Evolutionary conservation across 2,113 vertebrate genomes (phyloP).

Genomic region (Aegithalos caudatus): DNA sequence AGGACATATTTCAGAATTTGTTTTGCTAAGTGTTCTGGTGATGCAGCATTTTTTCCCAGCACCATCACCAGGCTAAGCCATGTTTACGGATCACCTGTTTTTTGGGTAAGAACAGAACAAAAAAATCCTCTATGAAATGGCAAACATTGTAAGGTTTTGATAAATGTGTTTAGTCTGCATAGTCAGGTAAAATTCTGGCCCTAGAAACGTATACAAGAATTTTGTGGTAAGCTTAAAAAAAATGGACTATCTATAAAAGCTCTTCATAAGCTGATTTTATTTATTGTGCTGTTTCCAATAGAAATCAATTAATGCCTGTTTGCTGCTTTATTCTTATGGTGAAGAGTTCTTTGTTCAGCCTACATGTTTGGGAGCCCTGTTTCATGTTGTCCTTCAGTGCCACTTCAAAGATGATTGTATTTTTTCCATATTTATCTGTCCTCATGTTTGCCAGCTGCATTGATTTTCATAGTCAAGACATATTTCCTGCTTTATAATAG

Average conservation of each 20-base stretch:
- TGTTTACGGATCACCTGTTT: background rate
- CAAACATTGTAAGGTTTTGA: background rate
- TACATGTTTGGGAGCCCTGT: background rate
- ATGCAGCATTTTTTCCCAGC: background rate
- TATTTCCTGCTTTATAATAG: conserved; percentile 50
- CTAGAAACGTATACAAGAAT: accelerated
- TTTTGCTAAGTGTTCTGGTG: background rate
- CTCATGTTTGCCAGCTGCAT: conserved; percentile 12
- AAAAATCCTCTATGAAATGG: background rate
- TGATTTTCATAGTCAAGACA: conserved; percentile 57
- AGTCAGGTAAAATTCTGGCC: background rate
- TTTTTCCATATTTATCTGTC: background rate
- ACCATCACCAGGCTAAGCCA: background rate
- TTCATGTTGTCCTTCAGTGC: conserved; percentile 1
- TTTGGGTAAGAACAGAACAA: background rate
- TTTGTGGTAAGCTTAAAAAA: background rate
- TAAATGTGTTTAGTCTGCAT: background rate
- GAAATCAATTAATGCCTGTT: background rate
- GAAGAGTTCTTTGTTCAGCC: background rate
- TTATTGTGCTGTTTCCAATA: background rate
- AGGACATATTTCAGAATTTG: background rate
- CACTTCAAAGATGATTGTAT: background rate
- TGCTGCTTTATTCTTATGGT: background rate
- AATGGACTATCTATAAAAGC: background rate
- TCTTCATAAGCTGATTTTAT: conserved; percentile 22